A percentile compares a stretch with the other conserved stretches of the same genome.
Evolutionary conservation across 2,113 vertebrate species (phyloP).

Genomic region (Bothrops jararaca): DNA sequence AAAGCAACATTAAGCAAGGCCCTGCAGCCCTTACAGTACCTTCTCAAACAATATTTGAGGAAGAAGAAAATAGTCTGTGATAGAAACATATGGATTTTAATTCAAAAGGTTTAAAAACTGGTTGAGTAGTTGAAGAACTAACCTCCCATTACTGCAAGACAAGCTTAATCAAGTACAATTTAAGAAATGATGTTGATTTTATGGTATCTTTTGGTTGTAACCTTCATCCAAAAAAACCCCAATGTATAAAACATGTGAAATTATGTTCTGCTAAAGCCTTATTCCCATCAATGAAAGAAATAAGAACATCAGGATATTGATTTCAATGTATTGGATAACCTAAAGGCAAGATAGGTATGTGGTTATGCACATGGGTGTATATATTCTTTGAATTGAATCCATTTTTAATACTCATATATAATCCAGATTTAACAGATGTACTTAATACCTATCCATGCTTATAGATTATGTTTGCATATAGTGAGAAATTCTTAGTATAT

Average conservation of each 20-base stretch:
- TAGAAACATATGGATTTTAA: neutral
- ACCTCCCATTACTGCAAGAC: fast-evolving
- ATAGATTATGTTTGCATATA: neutral
- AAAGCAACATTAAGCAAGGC: neutral
- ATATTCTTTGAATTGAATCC: neutral
- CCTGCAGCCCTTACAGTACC: neutral
- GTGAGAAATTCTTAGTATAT: neutral
- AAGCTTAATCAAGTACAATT: neutral
- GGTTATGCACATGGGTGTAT: neutral
- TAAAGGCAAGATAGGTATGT: neutral
- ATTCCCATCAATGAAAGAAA: neutral
- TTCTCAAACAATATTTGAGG: neutral
- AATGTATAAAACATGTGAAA: neutral
- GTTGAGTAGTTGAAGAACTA: neutral
- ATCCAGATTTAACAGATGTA: neutral
- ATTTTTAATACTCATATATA: neutral
- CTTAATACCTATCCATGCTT: neutral
- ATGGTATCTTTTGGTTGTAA: neutral
- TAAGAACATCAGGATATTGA: neutral
- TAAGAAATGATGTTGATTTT: neutral
- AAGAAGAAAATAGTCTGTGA: neutral
- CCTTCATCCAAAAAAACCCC: neutral
- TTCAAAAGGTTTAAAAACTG: neutral
- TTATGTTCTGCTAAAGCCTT: neutral
- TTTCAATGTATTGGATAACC: neutral